Percentiles rank a stretch among this genome's conserved stretches.
Evolutionary conservation across 1,140 invertebrate species (phyloP).

Genomic region (Penaeus japonicus): DNA sequence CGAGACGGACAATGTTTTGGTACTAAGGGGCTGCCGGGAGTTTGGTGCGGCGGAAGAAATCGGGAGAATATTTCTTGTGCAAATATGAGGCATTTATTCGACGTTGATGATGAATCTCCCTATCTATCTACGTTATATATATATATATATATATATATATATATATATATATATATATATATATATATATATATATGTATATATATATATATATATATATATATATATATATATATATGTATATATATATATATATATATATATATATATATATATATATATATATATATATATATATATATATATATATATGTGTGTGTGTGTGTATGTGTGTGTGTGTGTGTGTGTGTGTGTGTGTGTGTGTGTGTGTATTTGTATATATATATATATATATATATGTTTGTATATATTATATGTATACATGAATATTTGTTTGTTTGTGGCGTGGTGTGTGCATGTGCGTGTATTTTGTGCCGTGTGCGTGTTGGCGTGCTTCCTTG

Average conservation of each 20-base stretch:
- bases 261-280: constrained; percentile 18
- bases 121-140: too few relatives aligned
- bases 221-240: constrained; percentile 13
- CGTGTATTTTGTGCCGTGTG: neutral
- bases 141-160: constrained; percentile 18
- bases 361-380: neutral
- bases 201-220: neutral
- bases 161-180: neutral
- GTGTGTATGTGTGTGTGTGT: too few relatives aligned
- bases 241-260: constrained; percentile 15
- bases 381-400: neutral
- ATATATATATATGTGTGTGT: neutral
- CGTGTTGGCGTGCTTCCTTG: neutral
- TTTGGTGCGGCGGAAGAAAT: too few relatives aligned
- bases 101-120: too few relatives aligned
- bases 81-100: too few relatives aligned
- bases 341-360: neutral
- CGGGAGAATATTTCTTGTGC: too few relatives aligned
- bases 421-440: neutral
- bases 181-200: neutral
- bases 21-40: too few relatives aligned
- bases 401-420: neutral
- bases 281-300: constrained; percentile 15
- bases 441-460: neutral
- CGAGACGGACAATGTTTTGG: too few relatives aligned